These are phyloP conservation scores for Pangasius krempfi DNA, from an alignment of 2,797 vertebrate genomes.

Conservation along the genomic window DNA sequence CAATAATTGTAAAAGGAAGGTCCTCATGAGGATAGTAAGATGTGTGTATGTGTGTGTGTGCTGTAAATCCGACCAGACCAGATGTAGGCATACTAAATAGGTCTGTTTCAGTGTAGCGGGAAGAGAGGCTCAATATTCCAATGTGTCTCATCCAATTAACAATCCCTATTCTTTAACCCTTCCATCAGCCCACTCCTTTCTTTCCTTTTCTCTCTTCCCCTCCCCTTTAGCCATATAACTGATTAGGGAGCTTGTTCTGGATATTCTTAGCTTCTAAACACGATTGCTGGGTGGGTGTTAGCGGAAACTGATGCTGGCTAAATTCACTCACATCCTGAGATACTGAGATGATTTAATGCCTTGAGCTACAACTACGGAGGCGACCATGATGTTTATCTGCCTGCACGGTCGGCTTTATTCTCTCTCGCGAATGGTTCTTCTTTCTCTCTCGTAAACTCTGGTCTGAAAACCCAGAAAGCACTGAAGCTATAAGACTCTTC, in stretches of 20 bases:
- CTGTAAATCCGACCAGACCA: constrained; percentile 82
- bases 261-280: constrained; percentile 73
- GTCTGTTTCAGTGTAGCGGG: constrained; percentile 65
- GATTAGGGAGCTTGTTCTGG: constrained; percentile 66
- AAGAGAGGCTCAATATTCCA: constrained; percentile 69
- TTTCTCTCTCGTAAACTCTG: neutral
- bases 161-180: constrained; percentile 47
- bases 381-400: neutral
- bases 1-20: neutral
- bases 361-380: neutral
- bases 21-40: neutral
- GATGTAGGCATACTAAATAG: constrained; percentile 81
- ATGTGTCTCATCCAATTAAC: constrained; percentile 85
- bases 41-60: constrained; percentile 11
- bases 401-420: neutral
- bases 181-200: constrained; percentile 16
- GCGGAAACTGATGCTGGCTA: constrained; percentile 59
- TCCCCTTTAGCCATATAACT: constrained; percentile 62
- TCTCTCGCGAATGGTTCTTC: neutral
- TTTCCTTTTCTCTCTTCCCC: neutral
- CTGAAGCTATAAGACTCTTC: neutral
- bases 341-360: constrained; percentile 45
- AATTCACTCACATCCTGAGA: constrained; percentile 59
- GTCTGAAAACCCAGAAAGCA: neutral
- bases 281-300: constrained; percentile 32